Conservation (phyloP, 2,888 invertebrate genomes). For the Microctonus aethiopoides region DNA sequence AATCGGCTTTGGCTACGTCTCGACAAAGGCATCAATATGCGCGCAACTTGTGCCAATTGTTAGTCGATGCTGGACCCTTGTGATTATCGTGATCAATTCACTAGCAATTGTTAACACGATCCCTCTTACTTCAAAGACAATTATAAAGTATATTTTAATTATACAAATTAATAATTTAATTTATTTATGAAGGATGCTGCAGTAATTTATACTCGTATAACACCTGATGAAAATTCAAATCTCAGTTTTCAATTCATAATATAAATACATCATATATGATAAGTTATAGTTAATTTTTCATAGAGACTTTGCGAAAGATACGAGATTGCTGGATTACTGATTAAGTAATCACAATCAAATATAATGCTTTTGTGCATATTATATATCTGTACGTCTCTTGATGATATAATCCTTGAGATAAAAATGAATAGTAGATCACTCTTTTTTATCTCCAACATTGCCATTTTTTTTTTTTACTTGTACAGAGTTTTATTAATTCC, state of each 20-base stretch:
- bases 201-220: not conserved
- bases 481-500: slow-evolving; percentile 2
- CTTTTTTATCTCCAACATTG: too few species aligned
- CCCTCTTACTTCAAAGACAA: not conserved
- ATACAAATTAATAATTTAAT: not conserved
- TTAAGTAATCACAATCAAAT: too few species aligned
- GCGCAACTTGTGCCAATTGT: not conserved
- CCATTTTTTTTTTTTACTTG: not conserved
- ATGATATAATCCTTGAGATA: too few species aligned
- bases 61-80: not conserved
- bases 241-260: not conserved
- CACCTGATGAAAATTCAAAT: not conserved
- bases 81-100: not conserved
- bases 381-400: too few species aligned
- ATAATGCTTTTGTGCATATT: too few species aligned
- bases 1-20: slow-evolving; percentile 32
- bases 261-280: too few species aligned
- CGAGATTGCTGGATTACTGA: too few species aligned
- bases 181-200: too few species aligned
- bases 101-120: slow-evolving; percentile 13
- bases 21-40: not conserved
- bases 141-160: not conserved
- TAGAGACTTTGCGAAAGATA: too few species aligned
- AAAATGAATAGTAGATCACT: too few species aligned
- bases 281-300: too few species aligned